A percentile compares a stretch with the other conserved stretches of the same genome.
Conservation (phyloP, 2,888 invertebrate species). For the Idaea dimidiata region DNA sequence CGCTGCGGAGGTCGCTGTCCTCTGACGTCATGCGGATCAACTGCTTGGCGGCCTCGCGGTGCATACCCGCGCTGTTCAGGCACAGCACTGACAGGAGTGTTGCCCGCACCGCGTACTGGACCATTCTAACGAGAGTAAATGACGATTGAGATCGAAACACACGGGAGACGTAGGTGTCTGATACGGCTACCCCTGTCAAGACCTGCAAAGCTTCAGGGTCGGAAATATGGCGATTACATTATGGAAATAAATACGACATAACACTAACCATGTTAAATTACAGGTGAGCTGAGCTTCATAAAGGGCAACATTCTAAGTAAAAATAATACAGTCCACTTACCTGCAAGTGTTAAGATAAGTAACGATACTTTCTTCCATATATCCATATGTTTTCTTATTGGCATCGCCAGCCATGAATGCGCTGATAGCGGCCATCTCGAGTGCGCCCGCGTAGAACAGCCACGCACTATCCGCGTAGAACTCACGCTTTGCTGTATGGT, state of each 20-base stretch:
- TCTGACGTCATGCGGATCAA: slow-evolving; percentile 97
- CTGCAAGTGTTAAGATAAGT: slow-evolving; percentile 95
- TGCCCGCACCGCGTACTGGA: slow-evolving; percentile 95
- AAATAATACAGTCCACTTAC: slow-evolving; percentile 57
- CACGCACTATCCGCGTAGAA: slow-evolving; percentile 98
- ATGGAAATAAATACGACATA: no score
- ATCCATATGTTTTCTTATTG: slow-evolving; percentile 89
- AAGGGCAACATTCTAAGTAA: background rate
- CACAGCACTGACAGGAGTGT: slow-evolving; percentile 94
- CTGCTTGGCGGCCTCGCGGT: slow-evolving; percentile 96
- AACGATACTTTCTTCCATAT: slow-evolving; percentile 96
- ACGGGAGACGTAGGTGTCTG: no score
- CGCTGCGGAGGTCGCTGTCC: slow-evolving; percentile 97
- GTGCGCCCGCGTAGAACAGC: slow-evolving; percentile 97
- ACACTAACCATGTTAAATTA: no score
- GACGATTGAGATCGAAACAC: no score
- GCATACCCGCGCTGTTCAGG: slow-evolving; percentile 87
- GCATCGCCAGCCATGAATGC: slow-evolving; percentile 93
- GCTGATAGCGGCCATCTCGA: slow-evolving; percentile 97
- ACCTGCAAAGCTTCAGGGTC: no score
- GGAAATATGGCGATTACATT: no score
- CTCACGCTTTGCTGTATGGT: slow-evolving; percentile 98
- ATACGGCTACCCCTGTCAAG: no score
- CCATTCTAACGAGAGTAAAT: no score
- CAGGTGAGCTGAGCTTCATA: background rate